Conservation (phyloP, 2,888 invertebrate species). For the Colletes collaris region DNA sequence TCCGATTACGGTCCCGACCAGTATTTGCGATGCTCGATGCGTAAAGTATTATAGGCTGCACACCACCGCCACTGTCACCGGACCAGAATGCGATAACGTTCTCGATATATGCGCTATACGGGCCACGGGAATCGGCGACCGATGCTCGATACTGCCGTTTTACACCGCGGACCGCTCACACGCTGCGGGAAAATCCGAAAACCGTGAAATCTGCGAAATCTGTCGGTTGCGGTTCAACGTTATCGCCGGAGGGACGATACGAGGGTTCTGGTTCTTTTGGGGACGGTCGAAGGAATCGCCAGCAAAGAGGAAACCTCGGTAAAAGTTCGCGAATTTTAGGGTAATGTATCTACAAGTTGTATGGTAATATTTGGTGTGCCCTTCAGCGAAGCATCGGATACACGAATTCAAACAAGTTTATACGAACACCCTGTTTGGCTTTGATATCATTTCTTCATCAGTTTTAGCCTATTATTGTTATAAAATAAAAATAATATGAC, state of each 20-base stretch:
- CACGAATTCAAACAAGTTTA: too few species aligned
- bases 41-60: slow-evolving; percentile 50
- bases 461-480: too few species aligned
- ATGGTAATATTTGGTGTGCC: too few species aligned
- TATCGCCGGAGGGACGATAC: not conserved
- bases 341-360: too few species aligned
- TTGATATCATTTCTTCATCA: too few species aligned
- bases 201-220: slow-evolving; percentile 39
- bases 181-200: slow-evolving; percentile 32
- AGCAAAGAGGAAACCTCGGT: too few species aligned
- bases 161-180: slow-evolving; percentile 1
- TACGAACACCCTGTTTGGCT: too few species aligned
- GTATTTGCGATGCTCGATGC: slow-evolving; percentile 47
- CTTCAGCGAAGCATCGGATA: too few species aligned
- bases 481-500: too few species aligned
- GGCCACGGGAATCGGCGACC: slow-evolving; percentile 36
- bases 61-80: slow-evolving; percentile 6
- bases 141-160: slow-evolving; percentile 34
- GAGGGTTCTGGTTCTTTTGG: not conserved
- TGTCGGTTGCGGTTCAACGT: slow-evolving; percentile 5
- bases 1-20: slow-evolving; percentile 61
- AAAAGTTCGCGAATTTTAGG: too few species aligned
- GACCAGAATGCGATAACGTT: slow-evolving; percentile 51
- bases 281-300: too few species aligned
- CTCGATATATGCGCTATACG: not conserved